Evolutionary conservation across 2,888 invertebrate species (phyloP), one percentile per base, ranked within the genome.

Genomic region (Drosophila kuntzei): DNA sequence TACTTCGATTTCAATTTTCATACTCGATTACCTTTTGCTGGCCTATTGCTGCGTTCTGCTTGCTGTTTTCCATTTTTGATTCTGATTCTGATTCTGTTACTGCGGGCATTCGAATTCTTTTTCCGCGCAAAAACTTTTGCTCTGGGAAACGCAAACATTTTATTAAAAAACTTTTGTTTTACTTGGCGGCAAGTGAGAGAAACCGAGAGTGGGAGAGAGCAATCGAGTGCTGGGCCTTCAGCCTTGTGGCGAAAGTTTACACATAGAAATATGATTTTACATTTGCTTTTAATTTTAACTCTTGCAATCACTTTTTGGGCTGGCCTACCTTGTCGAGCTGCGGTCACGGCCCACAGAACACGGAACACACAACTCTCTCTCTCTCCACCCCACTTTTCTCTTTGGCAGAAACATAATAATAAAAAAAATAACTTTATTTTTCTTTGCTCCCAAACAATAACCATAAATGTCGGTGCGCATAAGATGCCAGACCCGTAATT

Each of bases 251-350:
- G 58, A 79, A 86, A 86, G 89, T 83, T 85, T 85, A 83, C 84
- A 86, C 87, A 86, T 88, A 88, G 85, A 86, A 86, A 86, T 86
- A 86, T 88, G 89, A 86, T 86, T 86, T 86, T 86, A 82, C 85
- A 88, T 86, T 86, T 86, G 89, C 87, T 86, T 86, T 86, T 86
- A 86, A 86, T 86, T 85, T 88, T 86, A 86, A 86, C 85, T 86
- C 85, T 86, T 85, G 87, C 88, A 88, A 88, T 84, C 83, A 87
- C 74, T 85, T 83, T 77, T 67, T 67, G 58, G 67, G 44, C 58
- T 62, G 62, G 75, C 78, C 78, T 76, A 76, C 75, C 77, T 76
- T 63, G 63, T 29, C 51, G 54, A 53, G 62, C 32, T 64, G 76
- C 58, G 63, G 60, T 75, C 60, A 61, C 44, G 59, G 54, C 37